Percentiles rank a stretch among this genome's conserved stretches.
These are phyloP conservation scores for Prionailurus bengalensis DNA, from an alignment of 2,113 vertebrate species.

Conservation along the genomic window DNA sequence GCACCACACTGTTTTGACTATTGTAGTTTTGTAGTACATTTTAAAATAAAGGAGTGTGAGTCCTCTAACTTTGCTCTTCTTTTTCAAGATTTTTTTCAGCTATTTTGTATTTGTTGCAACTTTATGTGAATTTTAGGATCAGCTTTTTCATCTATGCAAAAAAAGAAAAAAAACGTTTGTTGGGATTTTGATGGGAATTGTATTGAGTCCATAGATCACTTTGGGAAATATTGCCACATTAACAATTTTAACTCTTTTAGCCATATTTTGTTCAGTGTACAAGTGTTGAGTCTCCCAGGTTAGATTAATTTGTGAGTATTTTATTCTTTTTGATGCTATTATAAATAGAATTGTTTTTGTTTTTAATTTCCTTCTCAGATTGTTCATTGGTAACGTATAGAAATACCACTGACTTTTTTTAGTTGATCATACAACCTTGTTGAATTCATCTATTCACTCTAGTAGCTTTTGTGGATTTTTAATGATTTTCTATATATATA, in stretches of 20 bases:
- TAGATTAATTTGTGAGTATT: slow-evolving; percentile 18
- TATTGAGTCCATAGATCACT: neutral
- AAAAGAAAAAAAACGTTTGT: neutral
- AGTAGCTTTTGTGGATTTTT: neutral
- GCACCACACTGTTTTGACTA: neutral
- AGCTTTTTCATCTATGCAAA: neutral
- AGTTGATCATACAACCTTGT: neutral
- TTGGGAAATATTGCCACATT: neutral
- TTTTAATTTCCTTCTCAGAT: neutral
- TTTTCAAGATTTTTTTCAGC: neutral
- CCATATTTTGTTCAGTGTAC: neutral
- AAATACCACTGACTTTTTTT: neutral
- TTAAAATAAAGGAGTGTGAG: neutral
- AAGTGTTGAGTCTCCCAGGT: neutral
- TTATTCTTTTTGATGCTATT: neutral
- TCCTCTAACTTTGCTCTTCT: neutral
- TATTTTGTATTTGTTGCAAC: neutral
- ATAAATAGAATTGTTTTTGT: neutral
- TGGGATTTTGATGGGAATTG: neutral
- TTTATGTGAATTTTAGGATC: slow-evolving; percentile 9
- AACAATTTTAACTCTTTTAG: neutral
- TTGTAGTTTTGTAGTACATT: neutral
- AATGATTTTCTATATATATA: neutral
- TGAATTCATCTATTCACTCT: neutral
- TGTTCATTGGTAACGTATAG: neutral